Evolutionary conservation across 2,113 vertebrate species (phyloP), one percentile per base, ranked within the genome.

Genomic region (Suricata suricatta): DNA sequence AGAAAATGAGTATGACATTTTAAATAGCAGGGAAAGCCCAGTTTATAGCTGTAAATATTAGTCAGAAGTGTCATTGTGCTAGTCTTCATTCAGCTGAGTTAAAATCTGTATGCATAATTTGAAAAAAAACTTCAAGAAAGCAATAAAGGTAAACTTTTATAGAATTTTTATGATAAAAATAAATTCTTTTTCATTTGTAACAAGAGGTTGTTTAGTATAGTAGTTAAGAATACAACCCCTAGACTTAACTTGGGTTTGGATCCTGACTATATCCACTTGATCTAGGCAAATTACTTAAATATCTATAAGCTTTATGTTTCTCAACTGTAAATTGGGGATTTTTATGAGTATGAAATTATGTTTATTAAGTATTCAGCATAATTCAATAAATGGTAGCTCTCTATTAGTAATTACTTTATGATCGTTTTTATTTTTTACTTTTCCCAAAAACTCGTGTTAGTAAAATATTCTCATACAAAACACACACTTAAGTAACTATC

Each of bases 371-470:
- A 57, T 21, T 95, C 33, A 87, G 64, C 2, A 71, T 16, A 86
- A 27, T 90, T 91, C 17, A 94, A n/a, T 84, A 92, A 96, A 29
- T 85, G 9, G 27, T 94, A 69, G 54, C 64, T 90, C 12, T 97
- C 69, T 83, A 84, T 47, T 77, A 54, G 4, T 87, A 66, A 38
- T 80, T 74, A 66, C 35, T 94, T 95, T 71, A 38, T 41, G 25
- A 54, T 86, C 87, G 3, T 84, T 88, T 91, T 74, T n/a, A 68
- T 52, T 79, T 90, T 93, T 96, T 76, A 81, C 10, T 77, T 11
- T 97, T 96, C 80, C 21, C 60, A 27, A 71, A 94, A 88, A 72
- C 21, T 82, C 63, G 5, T 38, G 35, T 93, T 93, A 89, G 47
- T 88, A 5, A 74, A 86, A 15, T 88, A 77, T 91, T 52, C 74